Base-by-base conservation (phyloP, 2,113 vertebrate genomes). In the Tupaia chinensis region DNA sequence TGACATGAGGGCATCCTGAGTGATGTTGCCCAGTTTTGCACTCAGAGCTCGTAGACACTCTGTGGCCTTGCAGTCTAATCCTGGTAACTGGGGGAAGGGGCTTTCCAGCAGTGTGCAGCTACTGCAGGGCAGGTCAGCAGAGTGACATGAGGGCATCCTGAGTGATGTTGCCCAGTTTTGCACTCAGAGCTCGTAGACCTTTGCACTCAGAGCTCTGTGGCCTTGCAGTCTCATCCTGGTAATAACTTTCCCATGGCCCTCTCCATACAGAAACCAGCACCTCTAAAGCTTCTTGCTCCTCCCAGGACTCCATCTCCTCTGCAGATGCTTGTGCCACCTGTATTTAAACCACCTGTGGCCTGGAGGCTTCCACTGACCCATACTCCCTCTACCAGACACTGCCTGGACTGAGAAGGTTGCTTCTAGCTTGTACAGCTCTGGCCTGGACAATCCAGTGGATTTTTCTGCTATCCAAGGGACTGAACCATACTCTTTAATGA, bases 121-220 rank as follows among this genome's bases (percentile, higher is more conserved):
- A 0, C 53, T 3, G 4, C 2, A 3, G 6, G 17, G 20, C 12
- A 7, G 12, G 61, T 16, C n/a, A 17, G 25, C 11, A 0, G 44
- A 60, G 12, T 7, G 7, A 25, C 8, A 1, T 7, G 4, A 53
- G 27, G 22, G 65, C 23, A 6, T n/a, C 54, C 6, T 23, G 10
- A 9, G 0, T 13, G 22, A 14, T 44, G 44, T 15, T 16, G 58
- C 29, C 63, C 7, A 23, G n/a, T 27, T 27, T 2, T 1, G 0
- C 53, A 25, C 61, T 61, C 61, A 61, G 81, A 61, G 6, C 11
- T 58, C 44, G 0, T 2, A 9, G 85, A 17, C 25, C n/a, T n/a
- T n/a, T n/a, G n/a, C n/a, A n/a, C n/a, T n/a, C n/a, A n/a, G n/a
- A n/a, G 16, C 25, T 13, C 0, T 0, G 60, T 23, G 80, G 15